Evolutionary conservation across 2,797 vertebrate genomes (phyloP), one percentile per base, ranked within the genome.

Genomic region (Harpagifer antarcticus): DNA sequence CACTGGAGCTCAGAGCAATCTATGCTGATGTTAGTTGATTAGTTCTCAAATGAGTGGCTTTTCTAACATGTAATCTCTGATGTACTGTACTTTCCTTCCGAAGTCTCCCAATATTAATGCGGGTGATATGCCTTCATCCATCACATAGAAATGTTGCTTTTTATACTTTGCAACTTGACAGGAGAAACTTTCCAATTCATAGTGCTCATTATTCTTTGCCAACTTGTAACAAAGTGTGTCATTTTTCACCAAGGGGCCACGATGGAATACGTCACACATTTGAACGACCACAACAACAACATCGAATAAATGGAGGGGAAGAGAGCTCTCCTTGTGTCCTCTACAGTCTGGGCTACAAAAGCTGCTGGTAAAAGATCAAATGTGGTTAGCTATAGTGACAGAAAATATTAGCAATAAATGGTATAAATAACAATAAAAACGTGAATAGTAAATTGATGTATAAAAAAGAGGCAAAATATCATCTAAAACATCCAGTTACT

Each of bases 161-260:
- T 71, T 43, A 9, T 50, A 13, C 49, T 68, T 43, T 58, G 13
- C 1, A 10, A 50, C 48, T 50, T 48, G 27, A 43, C 49, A 16
- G 31, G 31, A 73, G 12, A 58, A 56, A 52, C 40, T 60, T 68
- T 65, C 33, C 62, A 37, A 59, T 12, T 73, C 53, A 48, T 11
- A 1, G 14, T 16, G 12, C 15, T 72, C 74, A 74, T 89, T 87
- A 85, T 67, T 87, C 73, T 66, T 60, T 72, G 79, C 63, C 74
- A 72, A 7, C 44, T 31, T 2, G 4, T 33, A 79, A 83, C 68
- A 85, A 89, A 76, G 88, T 71, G 82, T 91, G 91, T 89, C 88
- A 90, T 95, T 95, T 94, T 88, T 93, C 92, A 93, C 72, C 82
- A 68, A n/a, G 33, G 60, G 59, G 78, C 82, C 87, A 93, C 90